Conservation (phyloP, 2,113 vertebrate genomes). For the Pteropus alecto region DNA sequence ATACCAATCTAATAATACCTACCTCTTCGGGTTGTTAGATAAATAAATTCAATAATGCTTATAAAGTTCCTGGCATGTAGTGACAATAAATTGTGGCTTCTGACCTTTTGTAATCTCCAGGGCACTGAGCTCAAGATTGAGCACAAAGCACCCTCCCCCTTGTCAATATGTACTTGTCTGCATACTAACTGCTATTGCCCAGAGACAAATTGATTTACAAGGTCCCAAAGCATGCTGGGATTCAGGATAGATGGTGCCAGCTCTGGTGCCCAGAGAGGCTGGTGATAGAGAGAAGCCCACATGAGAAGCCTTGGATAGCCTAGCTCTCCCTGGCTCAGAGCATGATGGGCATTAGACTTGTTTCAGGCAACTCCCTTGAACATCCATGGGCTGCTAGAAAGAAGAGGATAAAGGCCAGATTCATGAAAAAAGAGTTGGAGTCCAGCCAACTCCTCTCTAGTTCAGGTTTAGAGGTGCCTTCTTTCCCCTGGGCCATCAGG, state of each 20-base stretch:
- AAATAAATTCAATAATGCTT: not conserved
- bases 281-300: not conserved
- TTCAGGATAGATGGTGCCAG: not conserved
- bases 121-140: not conserved
- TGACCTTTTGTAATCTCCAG: slow-evolving; percentile 17
- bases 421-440: not conserved
- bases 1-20: slow-evolving; percentile 41
- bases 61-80: not conserved
- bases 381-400: not conserved
- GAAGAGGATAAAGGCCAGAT: not conserved
- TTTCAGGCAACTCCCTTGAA: not conserved
- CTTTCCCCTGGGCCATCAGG: not conserved
- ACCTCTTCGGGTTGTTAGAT: not conserved
- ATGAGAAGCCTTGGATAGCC: not conserved
- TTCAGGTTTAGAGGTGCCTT: not conserved
- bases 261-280: not conserved
- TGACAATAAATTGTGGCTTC: not conserved
- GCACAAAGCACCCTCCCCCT: not conserved
- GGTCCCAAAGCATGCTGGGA: not conserved
- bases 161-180: not conserved
- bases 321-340: not conserved
- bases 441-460: not conserved
- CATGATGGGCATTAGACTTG: not conserved
- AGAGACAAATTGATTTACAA: not conserved
- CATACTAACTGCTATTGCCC: not conserved